These are phyloP conservation scores for Siniperca chuatsi DNA, from an alignment of 2,113 vertebrate species.

Conservation along the genomic window DNA sequence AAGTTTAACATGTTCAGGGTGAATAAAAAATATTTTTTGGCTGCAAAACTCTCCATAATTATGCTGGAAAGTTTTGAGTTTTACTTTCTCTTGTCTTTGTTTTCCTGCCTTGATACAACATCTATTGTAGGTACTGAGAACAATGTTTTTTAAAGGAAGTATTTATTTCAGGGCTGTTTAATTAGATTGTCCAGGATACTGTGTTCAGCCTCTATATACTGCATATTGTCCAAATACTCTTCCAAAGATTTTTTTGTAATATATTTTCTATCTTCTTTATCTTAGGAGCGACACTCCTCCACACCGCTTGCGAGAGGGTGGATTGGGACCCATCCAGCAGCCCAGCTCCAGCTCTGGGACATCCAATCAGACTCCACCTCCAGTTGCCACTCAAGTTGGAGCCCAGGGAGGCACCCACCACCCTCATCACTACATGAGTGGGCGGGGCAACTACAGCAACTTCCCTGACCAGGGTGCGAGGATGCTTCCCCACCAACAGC, in stretches of 20 bases:
- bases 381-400: conserved; percentile 74
- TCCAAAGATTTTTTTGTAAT: background rate
- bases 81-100: background rate
- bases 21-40: background rate
- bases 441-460: conserved; percentile 83
- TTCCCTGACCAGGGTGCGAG: conserved; percentile 88
- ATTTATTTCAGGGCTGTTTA: background rate
- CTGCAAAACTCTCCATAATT: background rate
- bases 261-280: conserved; percentile 3
- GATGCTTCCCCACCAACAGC: conserved; percentile 80
- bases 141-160: background rate
- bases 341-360: conserved; percentile 77
- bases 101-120: background rate
- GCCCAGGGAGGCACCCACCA: conserved; percentile 76
- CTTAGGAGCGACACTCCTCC: conserved; percentile 91
- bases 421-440: conserved; percentile 85
- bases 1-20: background rate
- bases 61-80: background rate
- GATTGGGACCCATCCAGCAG: conserved; percentile 81
- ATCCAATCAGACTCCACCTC: conserved; percentile 83
- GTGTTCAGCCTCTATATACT: background rate
- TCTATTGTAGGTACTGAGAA: background rate
- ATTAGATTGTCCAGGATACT: background rate
- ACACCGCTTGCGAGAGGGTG: conserved; percentile 83
- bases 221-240: background rate